Evolutionary conservation across 2,888 invertebrate genomes (phyloP).

Genomic region (Mimachlamys varia): DNA sequence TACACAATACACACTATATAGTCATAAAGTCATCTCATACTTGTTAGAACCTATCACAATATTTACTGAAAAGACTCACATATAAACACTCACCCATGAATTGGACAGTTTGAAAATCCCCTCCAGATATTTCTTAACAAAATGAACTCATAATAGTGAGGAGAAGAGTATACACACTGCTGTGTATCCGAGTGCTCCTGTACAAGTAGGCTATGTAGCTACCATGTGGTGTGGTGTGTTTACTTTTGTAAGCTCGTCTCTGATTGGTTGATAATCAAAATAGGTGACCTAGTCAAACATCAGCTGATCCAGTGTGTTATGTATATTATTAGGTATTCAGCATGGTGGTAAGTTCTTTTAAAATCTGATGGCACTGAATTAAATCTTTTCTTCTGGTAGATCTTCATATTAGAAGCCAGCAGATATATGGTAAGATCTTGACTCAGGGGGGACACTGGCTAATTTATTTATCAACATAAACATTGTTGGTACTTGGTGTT

Average conservation of each 20-base stretch:
- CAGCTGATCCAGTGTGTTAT: constrained; percentile 14
- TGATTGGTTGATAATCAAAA: constrained; percentile 1
- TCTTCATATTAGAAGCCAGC: neutral
- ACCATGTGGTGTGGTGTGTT: constrained; percentile 22
- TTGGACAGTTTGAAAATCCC: constrained; percentile 2
- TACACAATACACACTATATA: neutral
- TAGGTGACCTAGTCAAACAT: constrained; percentile 22
- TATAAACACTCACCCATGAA: constrained; percentile 12
- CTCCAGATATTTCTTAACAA: constrained; percentile 31
- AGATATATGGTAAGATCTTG: too few species aligned
- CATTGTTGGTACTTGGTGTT: too few species aligned
- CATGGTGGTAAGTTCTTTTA: neutral
- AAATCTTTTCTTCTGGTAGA: neutral
- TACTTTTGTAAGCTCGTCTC: constrained; percentile 17
- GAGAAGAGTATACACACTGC: neutral
- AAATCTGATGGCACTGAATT: neutral
- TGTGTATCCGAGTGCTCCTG: neutral
- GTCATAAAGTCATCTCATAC: neutral
- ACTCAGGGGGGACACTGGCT: too few species aligned
- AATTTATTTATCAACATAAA: neutral
- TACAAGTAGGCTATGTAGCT: neutral
- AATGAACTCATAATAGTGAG: neutral
- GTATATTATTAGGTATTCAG: neutral
- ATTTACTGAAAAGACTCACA: neutral
- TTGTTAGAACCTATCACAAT: neutral